Evolutionary conservation across 1,140 invertebrate species (phyloP).

Genomic region (Neotoxoptera formosana): DNA sequence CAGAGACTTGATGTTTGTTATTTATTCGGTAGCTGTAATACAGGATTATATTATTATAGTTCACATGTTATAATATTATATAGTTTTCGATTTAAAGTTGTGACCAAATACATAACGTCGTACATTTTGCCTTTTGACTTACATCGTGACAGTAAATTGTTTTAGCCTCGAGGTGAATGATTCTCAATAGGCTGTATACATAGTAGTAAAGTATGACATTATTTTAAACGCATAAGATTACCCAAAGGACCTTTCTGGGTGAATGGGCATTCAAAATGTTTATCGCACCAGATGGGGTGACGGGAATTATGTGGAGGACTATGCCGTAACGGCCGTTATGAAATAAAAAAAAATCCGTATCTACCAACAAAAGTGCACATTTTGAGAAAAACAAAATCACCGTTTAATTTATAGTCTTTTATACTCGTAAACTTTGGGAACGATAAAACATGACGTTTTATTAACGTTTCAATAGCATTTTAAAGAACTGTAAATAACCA

Average conservation of each 20-base stretch:
- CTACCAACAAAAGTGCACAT: slow-evolving; percentile 14
- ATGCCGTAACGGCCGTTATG: slow-evolving; percentile 38
- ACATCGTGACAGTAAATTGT: slow-evolving; percentile 24
- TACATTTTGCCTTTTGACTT: not conserved
- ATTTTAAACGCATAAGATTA: slow-evolving; percentile 45
- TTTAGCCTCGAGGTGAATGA: slow-evolving; percentile 40
- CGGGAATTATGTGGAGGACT: slow-evolving; percentile 17
- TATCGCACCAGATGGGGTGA: slow-evolving; percentile 38
- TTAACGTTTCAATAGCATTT: slow-evolving; percentile 16
- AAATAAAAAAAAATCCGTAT: slow-evolving; percentile 19
- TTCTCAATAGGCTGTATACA: slow-evolving; percentile 29
- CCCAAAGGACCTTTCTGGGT: slow-evolving; percentile 42
- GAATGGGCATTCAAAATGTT: slow-evolving; percentile 41
- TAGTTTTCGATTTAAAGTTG: slow-evolving; percentile 26
- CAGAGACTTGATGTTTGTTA: not conserved
- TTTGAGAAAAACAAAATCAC: slow-evolving; percentile 23
- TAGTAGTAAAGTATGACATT: slow-evolving; percentile 11
- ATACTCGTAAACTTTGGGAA: not conserved
- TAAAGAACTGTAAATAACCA: not conserved
- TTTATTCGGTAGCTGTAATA: not conserved
- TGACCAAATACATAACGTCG: not conserved
- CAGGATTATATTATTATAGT: not conserved
- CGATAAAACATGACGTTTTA: slow-evolving; percentile 34
- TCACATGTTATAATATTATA: slow-evolving; percentile 3
- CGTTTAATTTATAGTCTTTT: slow-evolving; percentile 27